Base-by-base conservation (phyloP, 1,140 invertebrate species). In the Palaemon carinicauda region DNA sequence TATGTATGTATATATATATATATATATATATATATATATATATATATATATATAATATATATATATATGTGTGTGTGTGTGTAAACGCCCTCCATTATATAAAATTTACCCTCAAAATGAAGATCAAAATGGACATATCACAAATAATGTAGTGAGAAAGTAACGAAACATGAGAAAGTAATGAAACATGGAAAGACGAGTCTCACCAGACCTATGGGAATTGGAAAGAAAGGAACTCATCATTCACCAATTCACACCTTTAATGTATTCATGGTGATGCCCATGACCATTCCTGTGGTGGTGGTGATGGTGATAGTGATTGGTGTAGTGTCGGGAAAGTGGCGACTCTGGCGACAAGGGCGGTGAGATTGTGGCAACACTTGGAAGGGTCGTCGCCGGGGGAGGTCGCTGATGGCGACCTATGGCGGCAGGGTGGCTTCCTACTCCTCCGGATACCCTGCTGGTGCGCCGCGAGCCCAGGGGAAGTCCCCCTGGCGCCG, bases 221-320 rank as follows among this genome's bases (percentile, higher is more conserved):
- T n/a, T n/a, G n/a, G n/a, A 73, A 29, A 1, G 5, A 17, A 24
- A 73, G 69, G 14, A 12, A 31, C 69, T n/a, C n/a, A 4, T 73
- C 69, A 10, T 31, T 29, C 69, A 60, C n/a, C 3, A 1, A 60
- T 9, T 15, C 56, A n/a, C 24, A 21, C 56, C 56, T 27, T n/a
- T 15, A 9, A n/a, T 14, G 82, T 79, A 75, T 31, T 85, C 53
- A 27, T 75, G 74, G 82, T 78, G 41, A 65, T 74, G 83, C 27
- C 77, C 65, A 79, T 80, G 83, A 21, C 77, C 65, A 73, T 52
- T 79, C 54, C 41, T 79, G 75, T 86, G 83, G 80, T 82, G 53
- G 50, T 82, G 80, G 50, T 82, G 80, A 50, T 82, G 56, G 65
- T 82, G 74, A 15, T 17, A 56, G 74, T 78, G 74, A 29, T 84